Evolutionary conservation across 2,113 vertebrate genomes (phyloP).

Genomic region (Tragelaphus strepsiceros): DNA sequence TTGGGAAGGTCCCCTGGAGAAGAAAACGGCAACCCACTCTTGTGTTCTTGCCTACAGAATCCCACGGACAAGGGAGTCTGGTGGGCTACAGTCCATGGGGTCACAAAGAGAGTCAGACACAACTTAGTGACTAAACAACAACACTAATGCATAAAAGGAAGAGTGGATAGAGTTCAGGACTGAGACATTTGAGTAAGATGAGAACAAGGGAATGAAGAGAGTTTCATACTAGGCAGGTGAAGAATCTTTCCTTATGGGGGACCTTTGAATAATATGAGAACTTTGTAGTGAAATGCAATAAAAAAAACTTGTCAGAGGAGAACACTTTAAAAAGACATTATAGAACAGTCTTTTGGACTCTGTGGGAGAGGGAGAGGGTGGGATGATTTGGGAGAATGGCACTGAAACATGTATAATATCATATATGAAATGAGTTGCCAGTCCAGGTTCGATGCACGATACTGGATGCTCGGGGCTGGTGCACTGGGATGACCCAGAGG

Average conservation of each 20-base stretch:
- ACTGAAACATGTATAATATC: too few relatives aligned
- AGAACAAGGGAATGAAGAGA: not conserved
- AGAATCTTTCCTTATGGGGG: not conserved
- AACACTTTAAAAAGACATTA: not conserved
- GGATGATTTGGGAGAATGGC: too few relatives aligned
- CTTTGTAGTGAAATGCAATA: not conserved
- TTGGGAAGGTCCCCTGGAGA: not conserved
- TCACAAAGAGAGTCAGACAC: not conserved
- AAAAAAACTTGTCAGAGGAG: not conserved
- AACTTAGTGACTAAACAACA: not conserved
- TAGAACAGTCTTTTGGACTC: too few relatives aligned
- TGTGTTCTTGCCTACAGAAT: not conserved
- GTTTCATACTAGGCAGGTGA: not conserved
- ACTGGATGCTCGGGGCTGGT: too few relatives aligned
- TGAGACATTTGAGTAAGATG: not conserved
- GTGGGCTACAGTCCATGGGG: not conserved
- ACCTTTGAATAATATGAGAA: not conserved
- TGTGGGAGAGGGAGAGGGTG: too few relatives aligned
- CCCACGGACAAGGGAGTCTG: not conserved
- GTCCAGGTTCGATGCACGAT: too few relatives aligned
- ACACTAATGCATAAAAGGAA: not conserved
- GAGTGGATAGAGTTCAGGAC: not conserved
- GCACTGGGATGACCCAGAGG: too few relatives aligned
- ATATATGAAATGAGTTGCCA: too few relatives aligned
- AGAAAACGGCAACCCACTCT: not conserved